phyloP scores from a whole-genome alignment of 2,797 vertebrate genomes.

The Craterocephalus amniculus region DNA sequence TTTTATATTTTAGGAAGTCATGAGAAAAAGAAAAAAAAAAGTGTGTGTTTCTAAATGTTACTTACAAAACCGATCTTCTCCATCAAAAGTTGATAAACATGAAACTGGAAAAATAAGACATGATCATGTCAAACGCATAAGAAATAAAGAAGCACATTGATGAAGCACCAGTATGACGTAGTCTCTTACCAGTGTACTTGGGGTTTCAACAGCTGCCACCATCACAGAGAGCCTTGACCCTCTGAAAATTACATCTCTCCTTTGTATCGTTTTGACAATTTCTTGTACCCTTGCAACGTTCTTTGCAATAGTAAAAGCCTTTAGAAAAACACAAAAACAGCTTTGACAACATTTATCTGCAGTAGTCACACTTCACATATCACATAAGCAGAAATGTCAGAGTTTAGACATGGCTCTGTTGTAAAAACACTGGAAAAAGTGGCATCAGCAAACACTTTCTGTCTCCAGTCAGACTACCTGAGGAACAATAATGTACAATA shows the following conservation, averaged over 20 bases:
- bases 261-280: fast-evolving
- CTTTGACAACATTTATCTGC: too few species aligned
- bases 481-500: too few species aligned
- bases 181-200: neutral
- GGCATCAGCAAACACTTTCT: too few species aligned
- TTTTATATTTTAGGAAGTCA: neutral
- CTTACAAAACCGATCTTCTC: constrained; percentile 39
- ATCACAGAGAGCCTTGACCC: fast-evolving
- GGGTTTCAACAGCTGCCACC: fast-evolving
- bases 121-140: neutral
- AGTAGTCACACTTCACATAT: too few species aligned
- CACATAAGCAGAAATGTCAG: neutral
- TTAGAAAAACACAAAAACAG: neutral
- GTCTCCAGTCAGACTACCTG: too few species aligned
- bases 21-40: too few species aligned
- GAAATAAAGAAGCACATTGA: too few species aligned
- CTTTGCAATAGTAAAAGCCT: constrained; percentile 45
- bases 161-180: too few species aligned
- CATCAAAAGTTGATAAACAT: constrained; percentile 56
- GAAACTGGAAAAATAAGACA: constrained; percentile 52
- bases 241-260: neutral
- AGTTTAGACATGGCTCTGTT: too few species aligned
- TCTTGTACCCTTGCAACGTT: fast-evolving
- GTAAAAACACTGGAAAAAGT: too few species aligned
- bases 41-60: neutral